Conservation (phyloP, 2,888 invertebrate genomes). For the Dicyrtomina minuta region DNA sequence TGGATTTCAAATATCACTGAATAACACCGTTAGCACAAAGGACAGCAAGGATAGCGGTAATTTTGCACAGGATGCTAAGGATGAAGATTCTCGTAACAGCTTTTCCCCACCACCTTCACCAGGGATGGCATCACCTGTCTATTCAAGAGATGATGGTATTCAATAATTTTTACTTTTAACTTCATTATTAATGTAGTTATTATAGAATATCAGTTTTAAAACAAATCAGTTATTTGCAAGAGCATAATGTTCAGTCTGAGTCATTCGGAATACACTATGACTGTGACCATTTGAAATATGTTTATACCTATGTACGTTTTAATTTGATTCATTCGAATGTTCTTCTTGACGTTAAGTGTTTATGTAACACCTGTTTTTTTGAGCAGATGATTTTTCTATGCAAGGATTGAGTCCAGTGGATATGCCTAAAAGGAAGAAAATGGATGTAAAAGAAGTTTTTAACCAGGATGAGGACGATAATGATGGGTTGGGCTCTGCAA, state of each 20-base stretch:
- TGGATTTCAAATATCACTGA: constrained; percentile 35
- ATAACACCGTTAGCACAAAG: constrained; percentile 19
- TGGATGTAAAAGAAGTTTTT: constrained; percentile 80
- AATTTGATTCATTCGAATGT: no score
- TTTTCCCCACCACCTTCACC: constrained; percentile 47
- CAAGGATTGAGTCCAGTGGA: constrained; percentile 48
- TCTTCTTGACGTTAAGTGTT: no score
- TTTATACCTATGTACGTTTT: no score
- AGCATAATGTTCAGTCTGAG: no score
- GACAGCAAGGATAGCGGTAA: constrained; percentile 29
- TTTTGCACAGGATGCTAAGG: neutral
- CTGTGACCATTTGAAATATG: no score
- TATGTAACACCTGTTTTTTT: no score
- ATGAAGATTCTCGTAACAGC: constrained; percentile 51
- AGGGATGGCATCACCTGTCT: constrained; percentile 44
- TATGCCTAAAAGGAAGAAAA: constrained; percentile 65
- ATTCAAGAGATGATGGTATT: constrained; percentile 39
- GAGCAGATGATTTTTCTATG: constrained; percentile 48
- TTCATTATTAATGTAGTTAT: neutral
- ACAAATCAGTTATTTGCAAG: no score
- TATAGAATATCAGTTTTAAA: neutral
- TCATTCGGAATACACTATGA: no score
- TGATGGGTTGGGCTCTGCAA: constrained; percentile 60
- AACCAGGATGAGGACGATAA: constrained; percentile 74
- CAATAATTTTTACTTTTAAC: no score